These are phyloP conservation scores for Neogale vison DNA, from an alignment of 2,113 vertebrate species.

Conservation along the genomic window DNA sequence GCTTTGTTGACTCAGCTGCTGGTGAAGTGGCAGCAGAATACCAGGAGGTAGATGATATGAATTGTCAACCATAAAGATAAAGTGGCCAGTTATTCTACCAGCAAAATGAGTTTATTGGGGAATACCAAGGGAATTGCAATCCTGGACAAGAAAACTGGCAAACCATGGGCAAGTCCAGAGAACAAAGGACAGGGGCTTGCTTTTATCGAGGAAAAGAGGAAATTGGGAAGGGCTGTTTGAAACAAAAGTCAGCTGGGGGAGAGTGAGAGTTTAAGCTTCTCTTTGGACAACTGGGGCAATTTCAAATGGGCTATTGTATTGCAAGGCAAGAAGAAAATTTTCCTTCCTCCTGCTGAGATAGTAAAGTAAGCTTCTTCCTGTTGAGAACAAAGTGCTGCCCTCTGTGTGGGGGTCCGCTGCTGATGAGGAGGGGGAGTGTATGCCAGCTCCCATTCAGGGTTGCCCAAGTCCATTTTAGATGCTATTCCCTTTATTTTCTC, in stretches of 20 bases:
- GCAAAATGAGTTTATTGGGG: background rate
- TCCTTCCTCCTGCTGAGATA: background rate
- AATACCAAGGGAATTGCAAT: background rate
- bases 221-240: background rate
- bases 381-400: background rate
- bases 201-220: background rate
- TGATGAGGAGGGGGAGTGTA: background rate
- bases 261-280: background rate
- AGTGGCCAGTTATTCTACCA: background rate
- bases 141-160: background rate
- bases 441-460: background rate
- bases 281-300: background rate
- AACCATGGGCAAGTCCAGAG: background rate
- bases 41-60: background rate
- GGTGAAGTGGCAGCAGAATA: background rate
- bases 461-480: background rate
- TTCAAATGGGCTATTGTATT: background rate
- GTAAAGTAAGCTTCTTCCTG: background rate
- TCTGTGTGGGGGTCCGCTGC: background rate
- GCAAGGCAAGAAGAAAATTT: background rate
- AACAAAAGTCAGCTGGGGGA: background rate
- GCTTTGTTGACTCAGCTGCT: background rate
- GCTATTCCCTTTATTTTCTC: background rate
- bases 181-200: background rate
- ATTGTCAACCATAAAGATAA: background rate